A percentile compares a stretch with the other conserved stretches of the same genome.
These are phyloP conservation scores for Eristalinus sepulchralis DNA, from an alignment of 2,888 invertebrate species.

Conservation along the genomic window DNA sequence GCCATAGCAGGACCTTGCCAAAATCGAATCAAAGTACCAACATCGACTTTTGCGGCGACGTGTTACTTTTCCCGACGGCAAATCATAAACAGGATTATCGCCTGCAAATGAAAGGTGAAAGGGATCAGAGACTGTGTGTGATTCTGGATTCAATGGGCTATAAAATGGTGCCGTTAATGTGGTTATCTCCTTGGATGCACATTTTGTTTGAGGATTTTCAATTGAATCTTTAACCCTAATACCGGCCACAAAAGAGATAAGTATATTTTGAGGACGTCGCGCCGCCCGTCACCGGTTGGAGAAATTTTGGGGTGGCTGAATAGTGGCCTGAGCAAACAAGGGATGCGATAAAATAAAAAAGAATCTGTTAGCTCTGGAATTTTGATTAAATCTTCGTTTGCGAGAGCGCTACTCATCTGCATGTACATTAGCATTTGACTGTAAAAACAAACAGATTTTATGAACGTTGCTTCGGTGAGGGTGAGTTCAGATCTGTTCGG, in stretches of 20 bases:
- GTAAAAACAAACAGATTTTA: conserved; percentile 17
- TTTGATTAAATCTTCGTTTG: conserved; percentile 6
- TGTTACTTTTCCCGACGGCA: conserved; percentile 44
- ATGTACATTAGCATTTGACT: conserved; percentile 44
- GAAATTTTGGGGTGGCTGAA: conserved; percentile 8
- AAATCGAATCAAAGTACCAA: conserved; percentile 52
- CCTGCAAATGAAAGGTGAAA: conserved; percentile 74
- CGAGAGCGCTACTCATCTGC: neutral
- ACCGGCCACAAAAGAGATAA: conserved; percentile 58
- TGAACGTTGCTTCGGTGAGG: neutral
- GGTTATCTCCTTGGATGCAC: conserved; percentile 80
- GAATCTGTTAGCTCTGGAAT: conserved; percentile 10
- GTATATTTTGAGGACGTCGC: conserved; percentile 37
- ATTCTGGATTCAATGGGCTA: conserved; percentile 79
- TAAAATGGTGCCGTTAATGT: conserved; percentile 80
- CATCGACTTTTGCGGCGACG: neutral
- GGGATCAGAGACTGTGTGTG: conserved; percentile 62
- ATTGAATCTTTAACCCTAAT: conserved; percentile 67
- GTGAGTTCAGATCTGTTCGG: neutral
- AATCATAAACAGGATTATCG: conserved; percentile 70
- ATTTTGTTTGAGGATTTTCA: conserved; percentile 75
- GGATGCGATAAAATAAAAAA: conserved; percentile 37
- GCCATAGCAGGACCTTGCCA: conserved; percentile 17
- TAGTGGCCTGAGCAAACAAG: conserved; percentile 60
- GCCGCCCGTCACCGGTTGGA: too few relatives aligned